Evolutionary conservation across 2,888 invertebrate genomes (phyloP), one percentile per base, ranked within the genome.

Genomic region (Ischnus inquisitorius): DNA sequence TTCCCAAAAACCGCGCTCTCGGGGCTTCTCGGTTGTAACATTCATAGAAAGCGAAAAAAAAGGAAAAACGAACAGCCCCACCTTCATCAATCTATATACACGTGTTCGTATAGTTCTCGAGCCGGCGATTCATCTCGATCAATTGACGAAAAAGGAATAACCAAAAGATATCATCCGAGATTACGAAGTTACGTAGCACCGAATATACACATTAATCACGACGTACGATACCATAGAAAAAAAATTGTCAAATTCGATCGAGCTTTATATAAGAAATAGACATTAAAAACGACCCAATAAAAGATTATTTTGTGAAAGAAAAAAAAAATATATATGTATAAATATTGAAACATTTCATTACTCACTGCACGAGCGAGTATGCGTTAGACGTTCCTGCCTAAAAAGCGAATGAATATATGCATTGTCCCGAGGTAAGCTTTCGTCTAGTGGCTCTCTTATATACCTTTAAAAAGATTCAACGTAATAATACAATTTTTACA

Each of bases 391-490:
- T 76, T 83, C 48, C 25, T 22, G 77, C 76, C 75, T 80, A 75
- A 79, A 78, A 79, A 82, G 65, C 71, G 79, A 82, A 84, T 85
- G 82, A 75, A 80, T 67, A 79, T 69, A 75, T 76, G 68, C 80
- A 72, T 84, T 85, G 57, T 82, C 67, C 81, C 51, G 84, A 87
- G 87, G 87, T 87, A 87, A 87, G 85, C 84, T 85, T 85, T 76
- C 78, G 77, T 84, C 48, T 82, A 69, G 75, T 82, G 64, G 79
- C 79, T 64, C 64, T 78, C 22, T 79, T 65, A 74, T 75, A 46
- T 60, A 41, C 69, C 69, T 64, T 71, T 51, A 65, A 65, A 65
- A 64, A 28, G 43, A 69, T 22, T 48, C 46, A 46, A 10, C 8
- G 48, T 34, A 19, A 72, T 68, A 25, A 83, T 60, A 22, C 75